Percentiles rank a stretch among this genome's conserved stretches.
These are phyloP conservation scores for Bergia sp. DNA, from an alignment of 92 coral and sea anemone genomes.

Conservation along the genomic window DNA sequence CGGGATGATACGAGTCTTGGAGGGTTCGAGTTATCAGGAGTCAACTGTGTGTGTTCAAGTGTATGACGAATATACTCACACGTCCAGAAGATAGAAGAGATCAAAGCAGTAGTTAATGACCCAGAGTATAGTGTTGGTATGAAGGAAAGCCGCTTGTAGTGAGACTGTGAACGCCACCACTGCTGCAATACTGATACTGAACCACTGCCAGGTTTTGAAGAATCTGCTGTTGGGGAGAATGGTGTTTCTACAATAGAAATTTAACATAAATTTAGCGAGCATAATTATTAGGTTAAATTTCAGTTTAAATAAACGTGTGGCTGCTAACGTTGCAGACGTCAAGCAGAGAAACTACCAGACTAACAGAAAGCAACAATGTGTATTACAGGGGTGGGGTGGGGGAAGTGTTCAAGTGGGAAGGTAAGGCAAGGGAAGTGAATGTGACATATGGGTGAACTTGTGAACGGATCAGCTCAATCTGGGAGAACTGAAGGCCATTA, in stretches of 20 bases:
- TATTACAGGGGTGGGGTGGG: neutral
- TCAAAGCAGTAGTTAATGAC: slow-evolving; percentile 76
- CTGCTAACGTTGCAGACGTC: neutral
- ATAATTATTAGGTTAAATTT: neutral
- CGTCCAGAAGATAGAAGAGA: slow-evolving; percentile 68
- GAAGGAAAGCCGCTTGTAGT: slow-evolving; percentile 81
- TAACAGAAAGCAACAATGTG: neutral
- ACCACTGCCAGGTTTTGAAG: slow-evolving; percentile 70
- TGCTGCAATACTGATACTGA: slow-evolving; percentile 60
- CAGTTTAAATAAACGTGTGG: neutral
- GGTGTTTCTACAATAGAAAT: slow-evolving; percentile 53
- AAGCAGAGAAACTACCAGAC: neutral
- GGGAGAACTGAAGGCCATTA: too few relatives aligned
- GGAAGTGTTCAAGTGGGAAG: neutral
- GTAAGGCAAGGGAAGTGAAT: neutral
- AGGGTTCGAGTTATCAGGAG: neutral
- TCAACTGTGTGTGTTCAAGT: neutral
- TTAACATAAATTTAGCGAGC: neutral
- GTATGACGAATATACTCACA: slow-evolving; percentile 60
- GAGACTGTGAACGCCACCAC: slow-evolving; percentile 63
- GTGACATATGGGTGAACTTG: too few relatives aligned
- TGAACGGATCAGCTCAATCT: too few relatives aligned
- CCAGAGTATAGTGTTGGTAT: slow-evolving; percentile 72
- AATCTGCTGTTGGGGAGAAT: slow-evolving; percentile 57
- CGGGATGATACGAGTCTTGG: neutral